Evolutionary conservation across 2,888 invertebrate species (phyloP).

Genomic region (Malthinus seriepunctatus): DNA sequence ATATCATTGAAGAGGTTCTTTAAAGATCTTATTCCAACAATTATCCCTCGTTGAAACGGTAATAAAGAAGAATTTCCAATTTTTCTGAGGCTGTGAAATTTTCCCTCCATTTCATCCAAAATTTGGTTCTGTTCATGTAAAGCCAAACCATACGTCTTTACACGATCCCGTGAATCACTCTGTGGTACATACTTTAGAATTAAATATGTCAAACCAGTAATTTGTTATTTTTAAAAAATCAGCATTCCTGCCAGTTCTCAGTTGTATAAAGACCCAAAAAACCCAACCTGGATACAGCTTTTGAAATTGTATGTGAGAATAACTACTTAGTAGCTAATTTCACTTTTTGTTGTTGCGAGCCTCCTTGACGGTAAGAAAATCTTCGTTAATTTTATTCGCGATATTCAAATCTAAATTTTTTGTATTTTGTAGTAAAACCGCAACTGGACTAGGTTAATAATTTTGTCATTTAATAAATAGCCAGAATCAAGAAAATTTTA

Average conservation of each 20-base stretch:
- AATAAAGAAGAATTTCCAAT: conserved; percentile 3
- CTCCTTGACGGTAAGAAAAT: not conserved
- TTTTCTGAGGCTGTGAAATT: conserved; percentile 10
- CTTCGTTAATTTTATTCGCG: not conserved
- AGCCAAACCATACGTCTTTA: conserved; percentile 23
- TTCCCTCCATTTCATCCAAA: conserved; percentile 12
- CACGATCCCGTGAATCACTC: conserved; percentile 18
- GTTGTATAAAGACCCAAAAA: conserved; percentile 3
- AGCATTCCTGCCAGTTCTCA: conserved; percentile 15
- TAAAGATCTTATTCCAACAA: conserved; percentile 14
- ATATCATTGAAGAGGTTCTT: conserved; percentile 9
- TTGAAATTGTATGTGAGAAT: conserved; percentile 28
- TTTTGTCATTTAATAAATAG: conserved; percentile 2
- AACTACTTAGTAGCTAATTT: conserved; percentile 24
- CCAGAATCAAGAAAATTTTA: conserved; percentile 16
- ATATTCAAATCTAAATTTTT: conserved; percentile 1
- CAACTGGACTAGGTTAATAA: not conserved
- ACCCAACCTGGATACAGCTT: conserved; percentile 9
- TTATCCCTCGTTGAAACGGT: conserved; percentile 29
- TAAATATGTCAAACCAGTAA: conserved; percentile 32
- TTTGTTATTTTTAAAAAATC: conserved; percentile 12
- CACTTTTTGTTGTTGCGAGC: conserved; percentile 9
- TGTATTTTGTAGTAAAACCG: not conserved
- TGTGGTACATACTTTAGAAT: conserved; percentile 16
- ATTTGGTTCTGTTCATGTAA: conserved; percentile 16